Evolutionary conservation across 2,888 invertebrate genomes (phyloP).

Genomic region (Dinocampus coccinellae): DNA sequence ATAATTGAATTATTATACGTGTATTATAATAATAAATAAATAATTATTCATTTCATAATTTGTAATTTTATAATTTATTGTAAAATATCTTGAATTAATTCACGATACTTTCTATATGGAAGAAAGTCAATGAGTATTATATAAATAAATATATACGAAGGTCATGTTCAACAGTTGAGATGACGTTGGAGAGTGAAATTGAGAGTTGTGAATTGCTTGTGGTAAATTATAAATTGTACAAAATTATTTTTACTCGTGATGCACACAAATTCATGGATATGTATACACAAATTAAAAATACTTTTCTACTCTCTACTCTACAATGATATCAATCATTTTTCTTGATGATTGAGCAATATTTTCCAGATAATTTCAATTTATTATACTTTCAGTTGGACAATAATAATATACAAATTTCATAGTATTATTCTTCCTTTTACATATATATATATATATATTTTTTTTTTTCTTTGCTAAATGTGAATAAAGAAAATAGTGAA

Average conservation of each 20-base stretch:
- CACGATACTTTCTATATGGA: neutral
- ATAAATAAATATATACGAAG: neutral
- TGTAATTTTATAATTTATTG: neutral
- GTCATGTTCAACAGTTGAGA: constrained; percentile 4
- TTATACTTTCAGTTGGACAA: neutral
- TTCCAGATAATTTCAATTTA: neutral
- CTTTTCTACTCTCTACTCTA: constrained; percentile 6
- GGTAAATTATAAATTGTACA: neutral
- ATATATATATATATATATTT: no score
- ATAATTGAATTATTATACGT: neutral
- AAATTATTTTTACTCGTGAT: neutral
- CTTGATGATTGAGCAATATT: neutral
- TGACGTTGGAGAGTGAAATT: neutral
- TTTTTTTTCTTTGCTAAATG: neutral
- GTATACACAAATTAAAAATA: neutral
- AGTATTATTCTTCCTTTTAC: no score
- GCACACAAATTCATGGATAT: neutral
- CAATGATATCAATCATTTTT: neutral
- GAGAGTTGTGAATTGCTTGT: neutral
- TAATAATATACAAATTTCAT: neutral
- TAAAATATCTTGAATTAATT: neutral
- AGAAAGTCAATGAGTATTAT: neutral
- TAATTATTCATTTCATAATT: neutral
- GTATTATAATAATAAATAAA: neutral
- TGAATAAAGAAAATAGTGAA: neutral